Conservation (phyloP, 2,888 invertebrate genomes). For the Icerya purchasi region DNA sequence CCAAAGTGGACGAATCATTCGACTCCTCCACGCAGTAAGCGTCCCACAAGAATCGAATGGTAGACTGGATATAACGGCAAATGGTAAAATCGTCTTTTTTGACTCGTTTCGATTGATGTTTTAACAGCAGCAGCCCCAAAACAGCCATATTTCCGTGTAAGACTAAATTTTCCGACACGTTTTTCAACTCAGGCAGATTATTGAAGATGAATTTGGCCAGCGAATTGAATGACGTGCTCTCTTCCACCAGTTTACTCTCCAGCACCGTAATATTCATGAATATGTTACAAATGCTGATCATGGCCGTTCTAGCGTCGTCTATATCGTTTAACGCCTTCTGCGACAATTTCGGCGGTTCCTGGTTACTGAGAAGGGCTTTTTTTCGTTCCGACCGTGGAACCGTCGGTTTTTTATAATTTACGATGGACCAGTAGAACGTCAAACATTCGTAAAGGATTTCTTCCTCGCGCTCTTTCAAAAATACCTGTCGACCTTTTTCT, state of each 20-base stretch:
- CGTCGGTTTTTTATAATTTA: conserved; percentile 60
- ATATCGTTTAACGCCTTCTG: conserved; percentile 54
- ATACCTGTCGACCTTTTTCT: conserved; percentile 60
- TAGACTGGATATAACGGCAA: conserved; percentile 69
- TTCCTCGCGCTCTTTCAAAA: conserved; percentile 56
- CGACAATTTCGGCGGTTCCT: conserved; percentile 50
- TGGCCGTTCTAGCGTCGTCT: conserved; percentile 61
- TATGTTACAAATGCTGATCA: conserved; percentile 74
- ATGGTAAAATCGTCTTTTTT: conserved; percentile 76
- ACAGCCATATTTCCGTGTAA: conserved; percentile 68
- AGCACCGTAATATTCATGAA: conserved; percentile 80
- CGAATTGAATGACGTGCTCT: conserved; percentile 50
- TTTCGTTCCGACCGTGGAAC: conserved; percentile 58
- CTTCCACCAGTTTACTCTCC: conserved; percentile 62
- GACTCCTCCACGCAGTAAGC: conserved; percentile 77
- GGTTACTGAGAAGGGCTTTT: conserved; percentile 34
- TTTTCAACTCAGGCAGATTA: conserved; percentile 62
- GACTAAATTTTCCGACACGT: conserved; percentile 60
- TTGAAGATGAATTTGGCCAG: conserved; percentile 67
- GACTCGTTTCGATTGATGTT: conserved; percentile 59
- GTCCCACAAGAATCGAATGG: conserved; percentile 79
- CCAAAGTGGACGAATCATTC: conserved; percentile 56
- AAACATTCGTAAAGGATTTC: conserved; percentile 57
- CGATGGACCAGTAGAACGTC: conserved; percentile 67
- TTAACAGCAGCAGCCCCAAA: conserved; percentile 56